phyloP scores from a whole-genome alignment of 2,888 invertebrate species.

The Sesia apiformis region DNA sequence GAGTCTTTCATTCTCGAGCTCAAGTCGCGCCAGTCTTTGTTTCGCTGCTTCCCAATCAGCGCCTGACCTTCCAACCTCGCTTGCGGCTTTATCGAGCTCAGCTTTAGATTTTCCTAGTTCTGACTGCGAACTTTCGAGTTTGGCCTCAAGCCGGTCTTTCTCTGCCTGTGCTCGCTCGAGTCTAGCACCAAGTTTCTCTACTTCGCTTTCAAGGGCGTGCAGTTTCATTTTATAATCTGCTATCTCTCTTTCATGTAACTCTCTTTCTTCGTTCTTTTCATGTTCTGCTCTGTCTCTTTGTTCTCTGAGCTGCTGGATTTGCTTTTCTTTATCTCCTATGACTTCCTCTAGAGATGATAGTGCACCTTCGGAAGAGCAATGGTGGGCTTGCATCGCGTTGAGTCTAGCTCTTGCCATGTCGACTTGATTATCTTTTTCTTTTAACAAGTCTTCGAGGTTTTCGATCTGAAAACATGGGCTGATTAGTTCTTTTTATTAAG shows the following conservation, averaged over 20 bases:
- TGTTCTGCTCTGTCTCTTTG: conserved; percentile 96
- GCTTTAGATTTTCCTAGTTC: conserved; percentile 96
- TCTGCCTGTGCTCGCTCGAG: conserved; percentile 92
- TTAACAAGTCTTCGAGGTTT: conserved; percentile 95
- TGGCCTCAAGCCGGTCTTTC: conserved; percentile 92
- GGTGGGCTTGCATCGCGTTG: conserved; percentile 95
- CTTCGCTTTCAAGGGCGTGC: conserved; percentile 92
- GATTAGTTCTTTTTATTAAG: not conserved
- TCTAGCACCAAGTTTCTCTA: conserved; percentile 89
- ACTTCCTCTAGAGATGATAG: conserved; percentile 95
- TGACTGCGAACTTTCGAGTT: conserved; percentile 93
- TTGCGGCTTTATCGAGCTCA: conserved; percentile 92
- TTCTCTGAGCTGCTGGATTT: conserved; percentile 94
- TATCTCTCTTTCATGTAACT: conserved; percentile 92
- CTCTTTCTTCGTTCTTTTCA: conserved; percentile 96
- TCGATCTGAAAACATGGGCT: conserved; percentile 83
- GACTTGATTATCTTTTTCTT: conserved; percentile 98
- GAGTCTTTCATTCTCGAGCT: conserved; percentile 92
- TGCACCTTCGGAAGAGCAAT: conserved; percentile 94
- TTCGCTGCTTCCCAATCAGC: conserved; percentile 92
- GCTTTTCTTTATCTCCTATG: conserved; percentile 96
- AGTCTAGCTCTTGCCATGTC: conserved; percentile 93
- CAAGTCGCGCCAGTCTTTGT: conserved; percentile 87
- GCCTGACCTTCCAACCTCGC: conserved; percentile 90
- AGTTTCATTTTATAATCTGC: conserved; percentile 97